Evolutionary conservation across 2,113 vertebrate genomes (phyloP), one percentile per base, ranked within the genome.

Genomic region (Diphyllodes magnificus): DNA sequence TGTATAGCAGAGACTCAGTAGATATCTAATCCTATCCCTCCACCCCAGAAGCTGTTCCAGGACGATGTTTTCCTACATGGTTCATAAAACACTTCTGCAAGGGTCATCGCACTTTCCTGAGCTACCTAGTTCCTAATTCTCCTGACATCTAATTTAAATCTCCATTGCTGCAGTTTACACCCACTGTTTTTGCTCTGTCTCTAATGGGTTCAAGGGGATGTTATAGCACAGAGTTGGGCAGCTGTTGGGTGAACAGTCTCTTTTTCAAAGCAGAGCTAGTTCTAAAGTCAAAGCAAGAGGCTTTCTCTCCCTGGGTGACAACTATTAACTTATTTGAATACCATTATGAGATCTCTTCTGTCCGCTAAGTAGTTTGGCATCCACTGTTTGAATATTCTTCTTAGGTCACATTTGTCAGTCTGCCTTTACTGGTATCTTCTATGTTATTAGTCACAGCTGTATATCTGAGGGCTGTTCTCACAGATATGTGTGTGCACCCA

Each of bases 61-160:
- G 39, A 42, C 8, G 7, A 24, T 65, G 5, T 77, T 88, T 89
- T 76, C 35, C 27, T 82, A 15, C 0, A 13, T 1, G 2, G 37
- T 83, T 94, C 68, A 77, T 77, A 86, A 86, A 92, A 73, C 14
- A 9, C 6, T 85, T 72, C 77, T 76, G 40, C 53, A 71, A 81
- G 31, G 61, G 40, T 44, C 39, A 70, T 82, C 16, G 28, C 10
- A 25, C 39, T 80, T 87, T 35, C 57, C 50, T 93, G 44, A 90
- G 42, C 24, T 54, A 61, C 39, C 16, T 66, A 13, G n/a, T 35
- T 92, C 45, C 23, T 65, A 93, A 73, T 86, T 95, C 54, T 93
- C 23, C 21, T 54, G 31, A 35, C 65, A 47, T 10, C 24, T 59
- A 54, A 86, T 73, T 90, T 90, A 86, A 86, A 83, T 66, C 30